Percentiles rank a stretch among this genome's conserved stretches.
Evolutionary conservation across 1,140 invertebrate genomes (phyloP).

Genomic region (Melanaphis sacchari): DNA sequence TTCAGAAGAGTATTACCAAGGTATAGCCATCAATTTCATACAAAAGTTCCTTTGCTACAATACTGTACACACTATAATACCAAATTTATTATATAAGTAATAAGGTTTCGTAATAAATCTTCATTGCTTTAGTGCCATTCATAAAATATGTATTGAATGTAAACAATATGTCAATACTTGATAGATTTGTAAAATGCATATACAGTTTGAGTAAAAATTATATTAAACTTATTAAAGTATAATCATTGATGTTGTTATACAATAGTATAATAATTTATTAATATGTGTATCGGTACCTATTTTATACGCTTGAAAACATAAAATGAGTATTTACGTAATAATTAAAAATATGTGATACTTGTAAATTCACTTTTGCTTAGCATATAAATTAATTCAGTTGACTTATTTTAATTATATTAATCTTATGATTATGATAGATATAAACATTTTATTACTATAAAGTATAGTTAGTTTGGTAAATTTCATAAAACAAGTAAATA

Average conservation of each 20-base stretch:
- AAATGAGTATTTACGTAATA: background rate
- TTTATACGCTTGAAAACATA: background rate
- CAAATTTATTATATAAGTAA: background rate
- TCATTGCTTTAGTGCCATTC: background rate
- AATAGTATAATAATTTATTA: background rate
- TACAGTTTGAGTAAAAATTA: background rate
- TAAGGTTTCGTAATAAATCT: background rate
- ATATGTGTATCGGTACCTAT: background rate
- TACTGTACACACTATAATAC: background rate
- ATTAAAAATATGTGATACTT: background rate
- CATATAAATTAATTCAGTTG: background rate
- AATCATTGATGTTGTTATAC: background rate
- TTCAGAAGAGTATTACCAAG: background rate
- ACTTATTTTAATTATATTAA: background rate
- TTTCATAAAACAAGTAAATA: background rate
- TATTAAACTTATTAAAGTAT: background rate
- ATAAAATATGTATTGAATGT: background rate
- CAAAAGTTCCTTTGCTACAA: background rate
- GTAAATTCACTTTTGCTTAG: background rate
- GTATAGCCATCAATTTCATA: background rate
- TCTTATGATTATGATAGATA: background rate
- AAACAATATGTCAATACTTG: background rate
- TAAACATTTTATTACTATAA: background rate
- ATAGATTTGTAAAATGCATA: background rate
- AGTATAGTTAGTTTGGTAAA: background rate